Conservation (phyloP, 2,113 vertebrate genomes). For the Clarias batrachus region DNA sequence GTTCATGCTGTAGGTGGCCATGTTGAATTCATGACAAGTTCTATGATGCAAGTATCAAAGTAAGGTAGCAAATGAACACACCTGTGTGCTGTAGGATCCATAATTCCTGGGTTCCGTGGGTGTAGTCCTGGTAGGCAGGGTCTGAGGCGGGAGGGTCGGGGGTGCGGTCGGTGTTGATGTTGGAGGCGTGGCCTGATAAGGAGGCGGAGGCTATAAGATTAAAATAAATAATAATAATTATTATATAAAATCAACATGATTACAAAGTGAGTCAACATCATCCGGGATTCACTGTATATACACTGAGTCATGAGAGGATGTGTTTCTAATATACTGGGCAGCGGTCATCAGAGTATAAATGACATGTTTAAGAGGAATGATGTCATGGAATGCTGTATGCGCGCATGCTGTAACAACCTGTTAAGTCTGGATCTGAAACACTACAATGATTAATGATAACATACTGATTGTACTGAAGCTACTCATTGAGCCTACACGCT, state of each 20-base stretch:
- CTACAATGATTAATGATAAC: not conserved
- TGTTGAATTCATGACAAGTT: too few species aligned
- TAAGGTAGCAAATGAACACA: conserved; percentile 33
- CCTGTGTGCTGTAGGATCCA: conserved; percentile 89
- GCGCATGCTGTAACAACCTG: not conserved
- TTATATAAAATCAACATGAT: not conserved
- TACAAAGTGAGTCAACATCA: not conserved
- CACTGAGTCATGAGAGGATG: not conserved
- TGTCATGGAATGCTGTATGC: too few species aligned
- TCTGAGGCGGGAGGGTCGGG: conserved; percentile 56
- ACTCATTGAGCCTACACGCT: not conserved
- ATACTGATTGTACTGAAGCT: not conserved
- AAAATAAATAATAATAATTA: not conserved
- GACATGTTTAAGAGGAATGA: not conserved
- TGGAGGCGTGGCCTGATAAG: conserved; percentile 72
- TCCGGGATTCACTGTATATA: not conserved
- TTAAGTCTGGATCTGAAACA: not conserved
- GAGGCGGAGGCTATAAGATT: conserved; percentile 71
- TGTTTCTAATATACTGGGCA: not conserved
- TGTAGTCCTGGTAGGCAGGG: conserved; percentile 74
- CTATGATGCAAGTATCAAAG: too few species aligned
- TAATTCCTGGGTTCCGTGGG: conserved; percentile 88
- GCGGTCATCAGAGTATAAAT: not conserved
- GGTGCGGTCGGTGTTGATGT: conserved; percentile 59
- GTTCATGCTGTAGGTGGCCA: too few species aligned